Base-by-base conservation (phyloP, 1,140 invertebrate genomes). In the Dendrolimus kikuchii region DNA sequence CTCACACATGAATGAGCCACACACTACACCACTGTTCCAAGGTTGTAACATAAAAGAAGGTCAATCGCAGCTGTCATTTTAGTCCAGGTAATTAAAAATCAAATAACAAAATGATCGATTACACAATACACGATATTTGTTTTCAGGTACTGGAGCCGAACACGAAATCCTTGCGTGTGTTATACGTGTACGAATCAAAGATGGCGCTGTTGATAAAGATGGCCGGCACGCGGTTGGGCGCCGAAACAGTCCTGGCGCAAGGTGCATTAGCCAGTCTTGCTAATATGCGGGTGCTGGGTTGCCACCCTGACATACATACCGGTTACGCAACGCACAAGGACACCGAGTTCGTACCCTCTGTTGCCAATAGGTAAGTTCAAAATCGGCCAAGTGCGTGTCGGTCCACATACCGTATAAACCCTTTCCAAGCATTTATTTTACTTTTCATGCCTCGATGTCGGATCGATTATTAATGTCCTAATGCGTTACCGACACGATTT, bases 141-240 rank as follows among this genome's bases (percentile, higher is more conserved):
- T 6, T 53, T 23, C 85, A 89, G 48, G 89, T 95, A 8, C 73
- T 97, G 10, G 92, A 93, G 57, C 89, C 92, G 3, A 88, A 90
- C 39, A 92, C 93, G 0, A 90, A 92, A 42, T 91, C 92, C 7
- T 86, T 97, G 37, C 90, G 93, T 54, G 91, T 92, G 2, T 81
- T 97, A 0, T 98, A 96, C 86, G 90, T 97, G 1, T 97, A 95
- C 83, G 94, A 96, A 76, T 94, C 95, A 0, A 95, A 95, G 81
- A 93, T 97, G 92, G 90, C 95, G 49, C 89, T 96, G 52, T 89
- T 98, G 8, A 91, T 91, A 6, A 89, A 94, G 66, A 89, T 97
- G 59, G 92, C 94, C 0, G 90, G 91, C 9, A 92, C 90, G 0
- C 87, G 90, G 55, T 70, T 89, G 37, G 96, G 96, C 6, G 95